Conservation (phyloP, 2,797 vertebrate genomes). For the Dipus sagitta region DNA sequence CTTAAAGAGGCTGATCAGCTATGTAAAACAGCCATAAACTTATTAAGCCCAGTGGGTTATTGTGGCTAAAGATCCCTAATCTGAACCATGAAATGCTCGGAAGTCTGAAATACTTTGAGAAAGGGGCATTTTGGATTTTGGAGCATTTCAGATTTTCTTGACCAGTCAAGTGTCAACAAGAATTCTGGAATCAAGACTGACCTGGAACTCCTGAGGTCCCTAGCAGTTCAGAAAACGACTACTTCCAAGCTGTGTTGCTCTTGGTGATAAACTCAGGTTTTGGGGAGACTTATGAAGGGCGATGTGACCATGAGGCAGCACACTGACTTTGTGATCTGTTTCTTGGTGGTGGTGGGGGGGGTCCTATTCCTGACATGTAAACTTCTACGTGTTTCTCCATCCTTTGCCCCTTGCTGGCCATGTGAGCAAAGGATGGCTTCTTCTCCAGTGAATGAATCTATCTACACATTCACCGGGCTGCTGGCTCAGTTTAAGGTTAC, state of each 20-base stretch:
- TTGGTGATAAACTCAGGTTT: background rate
- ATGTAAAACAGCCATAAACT: background rate
- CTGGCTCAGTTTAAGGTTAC: background rate
- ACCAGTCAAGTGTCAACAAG: background rate
- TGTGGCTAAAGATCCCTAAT: background rate
- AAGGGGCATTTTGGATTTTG: background rate
- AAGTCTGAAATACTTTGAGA: background rate
- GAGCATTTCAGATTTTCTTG: background rate
- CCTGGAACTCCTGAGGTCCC: background rate
- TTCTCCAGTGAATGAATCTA: background rate
- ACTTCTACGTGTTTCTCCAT: background rate
- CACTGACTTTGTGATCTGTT: background rate
- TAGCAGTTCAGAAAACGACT: background rate
- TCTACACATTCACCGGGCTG: background rate
- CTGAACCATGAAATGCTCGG: background rate
- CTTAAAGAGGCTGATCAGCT: background rate
- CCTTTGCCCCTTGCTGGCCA: background rate
- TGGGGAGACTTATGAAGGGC: background rate
- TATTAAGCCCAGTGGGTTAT: background rate
- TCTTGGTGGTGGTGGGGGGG: background rate
- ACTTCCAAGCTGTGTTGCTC: background rate
- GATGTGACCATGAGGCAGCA: rapidly evolving
- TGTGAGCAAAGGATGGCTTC: background rate
- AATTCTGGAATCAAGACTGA: background rate
- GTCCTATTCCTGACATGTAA: background rate